phyloP scores from a whole-genome alignment of 2,113 vertebrate species.

The Diphyllodes magnificus region DNA sequence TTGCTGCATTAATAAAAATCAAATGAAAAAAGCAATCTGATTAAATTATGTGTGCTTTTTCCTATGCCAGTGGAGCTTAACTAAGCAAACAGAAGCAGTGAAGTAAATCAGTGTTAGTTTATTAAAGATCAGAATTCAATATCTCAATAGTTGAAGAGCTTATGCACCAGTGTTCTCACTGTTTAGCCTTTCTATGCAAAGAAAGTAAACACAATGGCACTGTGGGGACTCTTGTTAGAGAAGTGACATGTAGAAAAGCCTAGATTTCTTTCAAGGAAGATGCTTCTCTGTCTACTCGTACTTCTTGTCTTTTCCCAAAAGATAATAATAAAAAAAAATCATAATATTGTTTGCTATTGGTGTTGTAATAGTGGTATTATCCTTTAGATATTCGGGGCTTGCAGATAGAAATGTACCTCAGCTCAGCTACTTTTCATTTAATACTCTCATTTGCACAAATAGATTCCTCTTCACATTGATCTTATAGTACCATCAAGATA shows the following conservation, averaged over 20 bases:
- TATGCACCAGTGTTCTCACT: slow-evolving; percentile 56
- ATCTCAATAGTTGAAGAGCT: slow-evolving; percentile 71
- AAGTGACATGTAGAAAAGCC: neutral
- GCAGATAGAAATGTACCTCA: neutral
- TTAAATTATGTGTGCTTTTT: slow-evolving; percentile 76
- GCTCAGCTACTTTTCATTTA: neutral
- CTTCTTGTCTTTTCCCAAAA: neutral
- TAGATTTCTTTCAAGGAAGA: neutral
- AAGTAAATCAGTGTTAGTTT: slow-evolving; percentile 79
- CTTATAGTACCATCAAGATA: neutral
- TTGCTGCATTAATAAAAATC: slow-evolving; percentile 73
- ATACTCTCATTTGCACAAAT: neutral
- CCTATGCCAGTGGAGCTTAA: slow-evolving; percentile 70
- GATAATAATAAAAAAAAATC: neutral
- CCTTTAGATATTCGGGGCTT: neutral
- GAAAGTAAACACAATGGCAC: slow-evolving; percentile 57
- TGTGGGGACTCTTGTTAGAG: slow-evolving; percentile 33
- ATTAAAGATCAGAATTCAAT: slow-evolving; percentile 82
- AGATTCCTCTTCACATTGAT: neutral
- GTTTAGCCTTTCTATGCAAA: slow-evolving; percentile 60
- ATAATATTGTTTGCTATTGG: neutral
- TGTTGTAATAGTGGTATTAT: neutral
- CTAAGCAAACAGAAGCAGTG: slow-evolving; percentile 75
- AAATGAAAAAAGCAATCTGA: slow-evolving; percentile 76
- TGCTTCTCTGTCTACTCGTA: neutral